phyloP scores from a whole-genome alignment of 2,113 vertebrate genomes.

The Dipodomys spectabilis region DNA sequence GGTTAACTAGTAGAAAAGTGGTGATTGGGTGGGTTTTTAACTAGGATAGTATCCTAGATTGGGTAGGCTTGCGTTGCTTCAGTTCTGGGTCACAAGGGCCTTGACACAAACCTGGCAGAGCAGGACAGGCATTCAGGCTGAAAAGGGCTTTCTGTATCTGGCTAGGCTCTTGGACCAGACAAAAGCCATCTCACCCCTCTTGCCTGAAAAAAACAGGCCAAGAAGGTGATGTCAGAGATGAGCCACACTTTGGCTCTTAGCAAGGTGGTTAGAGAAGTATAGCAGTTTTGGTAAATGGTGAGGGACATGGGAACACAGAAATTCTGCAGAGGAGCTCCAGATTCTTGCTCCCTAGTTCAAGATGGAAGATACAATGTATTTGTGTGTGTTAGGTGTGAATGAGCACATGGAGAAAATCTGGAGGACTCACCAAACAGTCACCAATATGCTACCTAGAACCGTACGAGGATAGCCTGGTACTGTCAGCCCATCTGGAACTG shows the following conservation, averaged over 20 bases:
- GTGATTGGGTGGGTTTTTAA: background rate
- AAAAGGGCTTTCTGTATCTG: background rate
- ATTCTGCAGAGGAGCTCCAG: background rate
- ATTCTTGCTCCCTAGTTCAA: background rate
- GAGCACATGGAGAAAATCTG: background rate
- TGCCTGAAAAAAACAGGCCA: background rate
- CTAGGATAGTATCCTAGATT: background rate
- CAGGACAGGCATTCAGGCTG: background rate
- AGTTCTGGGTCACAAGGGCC: background rate
- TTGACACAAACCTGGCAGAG: background rate
- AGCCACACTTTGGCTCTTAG: background rate
- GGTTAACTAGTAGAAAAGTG: background rate
- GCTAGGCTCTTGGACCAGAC: background rate
- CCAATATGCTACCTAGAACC: background rate
- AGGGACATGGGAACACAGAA: background rate
- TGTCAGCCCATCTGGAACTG: no score
- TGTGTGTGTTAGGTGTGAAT: no score
- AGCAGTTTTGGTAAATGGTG: background rate
- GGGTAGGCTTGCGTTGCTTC: background rate
- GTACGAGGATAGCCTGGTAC: background rate
- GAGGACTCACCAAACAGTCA: accelerated
- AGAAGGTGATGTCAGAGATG: background rate
- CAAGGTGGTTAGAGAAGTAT: background rate
- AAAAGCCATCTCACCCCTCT: background rate
- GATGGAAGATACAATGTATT: background rate